These are phyloP conservation scores for Phasia obesa DNA, from an alignment of 2,888 invertebrate genomes.

Conservation along the genomic window DNA sequence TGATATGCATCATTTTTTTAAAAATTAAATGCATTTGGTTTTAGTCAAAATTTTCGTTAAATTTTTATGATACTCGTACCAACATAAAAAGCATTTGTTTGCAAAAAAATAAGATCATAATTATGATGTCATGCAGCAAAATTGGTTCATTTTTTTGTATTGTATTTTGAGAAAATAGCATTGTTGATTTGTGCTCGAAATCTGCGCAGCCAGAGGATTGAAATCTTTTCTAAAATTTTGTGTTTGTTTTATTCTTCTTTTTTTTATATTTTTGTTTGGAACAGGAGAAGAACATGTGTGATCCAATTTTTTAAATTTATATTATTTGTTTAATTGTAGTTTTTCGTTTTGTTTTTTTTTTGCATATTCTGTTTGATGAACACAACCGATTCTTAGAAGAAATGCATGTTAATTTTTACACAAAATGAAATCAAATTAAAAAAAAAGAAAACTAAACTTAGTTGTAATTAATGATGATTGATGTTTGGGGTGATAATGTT, in stretches of 20 bases:
- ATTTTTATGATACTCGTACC: conserved; percentile 42
- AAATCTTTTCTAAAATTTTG: background rate
- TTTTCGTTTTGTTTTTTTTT: conserved; percentile 16
- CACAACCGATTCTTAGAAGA: conserved; percentile 52
- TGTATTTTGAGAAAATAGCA: conserved; percentile 40
- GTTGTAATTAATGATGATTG: conserved; percentile 64
- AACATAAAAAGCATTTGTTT: conserved; percentile 54
- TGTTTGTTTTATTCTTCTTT: background rate
- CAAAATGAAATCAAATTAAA: conserved; percentile 27
- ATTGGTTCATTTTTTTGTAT: conserved; percentile 39
- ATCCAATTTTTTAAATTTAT: conserved; percentile 54
- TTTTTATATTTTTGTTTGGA: conserved; percentile 20
- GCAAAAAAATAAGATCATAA: conserved; percentile 49
- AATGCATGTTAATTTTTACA: conserved; percentile 50
- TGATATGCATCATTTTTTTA: conserved; percentile 46
- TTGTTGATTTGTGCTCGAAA: conserved; percentile 19
- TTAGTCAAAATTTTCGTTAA: conserved; percentile 21
- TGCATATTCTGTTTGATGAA: conserved; percentile 56
- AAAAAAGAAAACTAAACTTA: background rate
- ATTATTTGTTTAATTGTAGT: conserved; percentile 31
- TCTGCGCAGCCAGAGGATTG: conserved; percentile 9
- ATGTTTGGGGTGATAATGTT: conserved; percentile 65
- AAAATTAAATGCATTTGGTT: conserved; percentile 55
- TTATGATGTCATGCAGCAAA: conserved; percentile 67
- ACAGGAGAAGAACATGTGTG: conserved; percentile 57